Evolutionary conservation across 2,113 vertebrate genomes (phyloP).

Genomic region (Columba janthina): DNA sequence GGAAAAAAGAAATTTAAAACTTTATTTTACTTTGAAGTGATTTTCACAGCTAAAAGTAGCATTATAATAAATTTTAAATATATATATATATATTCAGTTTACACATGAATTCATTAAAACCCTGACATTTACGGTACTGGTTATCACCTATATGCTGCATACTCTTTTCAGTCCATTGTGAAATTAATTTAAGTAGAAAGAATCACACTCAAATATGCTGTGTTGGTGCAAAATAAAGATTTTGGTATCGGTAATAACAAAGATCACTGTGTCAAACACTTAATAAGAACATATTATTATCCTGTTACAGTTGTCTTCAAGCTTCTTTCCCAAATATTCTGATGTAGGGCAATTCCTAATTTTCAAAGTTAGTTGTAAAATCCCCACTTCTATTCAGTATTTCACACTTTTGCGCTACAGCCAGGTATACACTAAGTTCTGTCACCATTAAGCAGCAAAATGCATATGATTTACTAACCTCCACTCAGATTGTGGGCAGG

Average conservation of each 20-base stretch:
- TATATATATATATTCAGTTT: neutral
- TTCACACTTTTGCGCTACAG: neutral
- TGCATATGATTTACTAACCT: neutral
- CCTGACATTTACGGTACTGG: neutral
- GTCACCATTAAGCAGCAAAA: neutral
- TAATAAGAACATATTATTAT: neutral
- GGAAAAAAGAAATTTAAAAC: neutral
- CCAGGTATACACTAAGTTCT: neutral
- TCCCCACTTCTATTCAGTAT: neutral
- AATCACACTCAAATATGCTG: neutral
- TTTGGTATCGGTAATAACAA: neutral
- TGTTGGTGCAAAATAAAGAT: neutral
- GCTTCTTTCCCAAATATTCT: neutral
- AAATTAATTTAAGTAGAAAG: neutral
- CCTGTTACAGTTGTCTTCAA: neutral
- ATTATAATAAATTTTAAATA: too few relatives aligned
- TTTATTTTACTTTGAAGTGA: neutral
- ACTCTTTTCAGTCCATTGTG: neutral
- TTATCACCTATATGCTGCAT: neutral
- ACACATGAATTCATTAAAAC: neutral
- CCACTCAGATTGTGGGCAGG: neutral
- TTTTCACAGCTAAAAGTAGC: neutral
- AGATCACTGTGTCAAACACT: neutral
- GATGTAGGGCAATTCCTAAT: neutral
- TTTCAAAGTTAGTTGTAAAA: neutral